Conservation (phyloP, 2,888 invertebrate genomes). For the Ashinkailepas kermadecensis region DNA sequence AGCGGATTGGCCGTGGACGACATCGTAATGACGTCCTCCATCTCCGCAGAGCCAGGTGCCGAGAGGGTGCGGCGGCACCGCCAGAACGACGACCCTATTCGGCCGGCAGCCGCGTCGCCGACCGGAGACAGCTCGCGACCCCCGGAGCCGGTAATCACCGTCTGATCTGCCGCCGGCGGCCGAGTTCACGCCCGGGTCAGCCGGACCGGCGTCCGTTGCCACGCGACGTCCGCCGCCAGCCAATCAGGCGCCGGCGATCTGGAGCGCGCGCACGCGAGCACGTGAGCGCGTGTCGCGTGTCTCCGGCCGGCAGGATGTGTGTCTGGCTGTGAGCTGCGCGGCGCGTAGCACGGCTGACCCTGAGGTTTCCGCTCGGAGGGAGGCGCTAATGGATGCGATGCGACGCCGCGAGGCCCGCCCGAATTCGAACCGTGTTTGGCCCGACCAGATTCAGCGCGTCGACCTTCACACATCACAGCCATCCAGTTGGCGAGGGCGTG, state of each 20-base stretch:
- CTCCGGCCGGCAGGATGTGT: not conserved
- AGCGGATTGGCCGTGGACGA: not conserved
- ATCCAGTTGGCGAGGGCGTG: no score
- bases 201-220: not conserved
- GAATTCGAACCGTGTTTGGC: not conserved
- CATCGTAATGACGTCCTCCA: conserved; percentile 15
- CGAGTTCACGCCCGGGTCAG: no score
- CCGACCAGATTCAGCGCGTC: not conserved
- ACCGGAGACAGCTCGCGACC: no score
- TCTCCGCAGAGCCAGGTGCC: conserved; percentile 3
- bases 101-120: no score
- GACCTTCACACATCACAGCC: no score
- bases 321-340: not conserved
- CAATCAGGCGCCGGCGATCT: not conserved
- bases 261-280: not conserved
- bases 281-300: not conserved
- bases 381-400: not conserved
- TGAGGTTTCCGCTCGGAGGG: conserved; percentile 11
- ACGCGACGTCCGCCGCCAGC: conserved; percentile 1
- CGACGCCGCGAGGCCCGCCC: not conserved
- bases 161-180: no score
- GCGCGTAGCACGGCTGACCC: not conserved
- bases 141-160: no score
- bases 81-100: conserved; percentile 12
- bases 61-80: not conserved